Conservation (phyloP, 2,888 invertebrate species). For the Leptogaster cylindrica region DNA sequence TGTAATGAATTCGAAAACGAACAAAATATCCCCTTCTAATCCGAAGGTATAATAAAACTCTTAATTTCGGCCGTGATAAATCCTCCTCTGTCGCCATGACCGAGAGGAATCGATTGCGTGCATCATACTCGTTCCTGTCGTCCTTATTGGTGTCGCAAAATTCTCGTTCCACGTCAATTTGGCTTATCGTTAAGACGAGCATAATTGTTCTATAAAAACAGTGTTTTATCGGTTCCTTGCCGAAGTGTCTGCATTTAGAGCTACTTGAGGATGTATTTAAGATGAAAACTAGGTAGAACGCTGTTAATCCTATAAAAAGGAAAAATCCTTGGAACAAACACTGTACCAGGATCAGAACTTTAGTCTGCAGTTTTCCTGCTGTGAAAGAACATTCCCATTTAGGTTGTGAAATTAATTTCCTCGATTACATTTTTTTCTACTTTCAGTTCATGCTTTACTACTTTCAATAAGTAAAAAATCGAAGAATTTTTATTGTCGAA, state of each 20-base stretch:
- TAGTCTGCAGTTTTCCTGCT: too few relatives aligned
- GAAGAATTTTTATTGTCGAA: too few relatives aligned
- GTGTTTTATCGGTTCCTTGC: constrained; percentile 42
- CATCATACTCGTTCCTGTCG: constrained; percentile 13
- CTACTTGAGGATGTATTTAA: too few relatives aligned
- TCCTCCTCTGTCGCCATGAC: constrained; percentile 9
- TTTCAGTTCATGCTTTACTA: too few relatives aligned
- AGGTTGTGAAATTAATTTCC: constrained; percentile 30
- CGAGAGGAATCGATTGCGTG: constrained; percentile 26
- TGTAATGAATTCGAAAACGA: constrained; percentile 23
- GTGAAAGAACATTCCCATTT: too few relatives aligned
- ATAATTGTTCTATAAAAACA: constrained; percentile 46
- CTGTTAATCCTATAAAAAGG: too few relatives aligned
- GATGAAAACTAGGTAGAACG: too few relatives aligned
- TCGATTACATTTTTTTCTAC: too few relatives aligned
- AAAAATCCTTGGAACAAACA: constrained; percentile 26
- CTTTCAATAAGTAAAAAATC: too few relatives aligned
- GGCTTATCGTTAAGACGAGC: constrained; percentile 43
- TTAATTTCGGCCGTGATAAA: constrained; percentile 34
- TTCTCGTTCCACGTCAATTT: constrained; percentile 19
- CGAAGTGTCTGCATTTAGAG: background rate
- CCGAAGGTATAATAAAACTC: constrained; percentile 31
- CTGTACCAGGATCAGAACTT: too few relatives aligned
- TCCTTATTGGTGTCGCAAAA: constrained; percentile 26
- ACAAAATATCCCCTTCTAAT: background rate